Evolutionary conservation across 2,113 vertebrate genomes (phyloP), one percentile per base, ranked within the genome.

Genomic region (Grammomys surdaster): DNA sequence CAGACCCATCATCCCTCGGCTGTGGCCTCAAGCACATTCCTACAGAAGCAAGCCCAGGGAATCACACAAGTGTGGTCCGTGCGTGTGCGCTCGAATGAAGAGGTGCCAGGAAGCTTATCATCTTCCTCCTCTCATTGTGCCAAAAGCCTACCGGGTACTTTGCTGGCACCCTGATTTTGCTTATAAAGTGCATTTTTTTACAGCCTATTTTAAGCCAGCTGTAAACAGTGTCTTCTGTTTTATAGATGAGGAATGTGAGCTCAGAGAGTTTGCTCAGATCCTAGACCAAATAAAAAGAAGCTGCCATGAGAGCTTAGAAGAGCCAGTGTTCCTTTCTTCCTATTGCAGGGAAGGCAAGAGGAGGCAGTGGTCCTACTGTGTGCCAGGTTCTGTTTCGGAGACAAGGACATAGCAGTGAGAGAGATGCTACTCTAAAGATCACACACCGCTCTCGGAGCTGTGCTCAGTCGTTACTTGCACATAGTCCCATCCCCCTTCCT

Each of bases 241-340:
- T 33, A 77, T 33, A 13, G 72, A 89, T 65, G 78, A 96, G 26
- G 22, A 87, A 63, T 75, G 43, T 33, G 77, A 90, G 69, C 91
- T 84, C 96, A 86, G 89, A 33, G 72, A 56, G 81, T 14, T 58
- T 88, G 22, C 77, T 63, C 51, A 76, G 16, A 67, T 51, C 89
- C 84, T 54, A 78, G 40, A 75, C 88, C 88, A 94, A 73, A 87
- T 77, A 54, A 85, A 81, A 65, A 63, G 76, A 85, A 77, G 24
- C 46, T 6, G 12, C 69, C 46, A 9, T 3, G 46, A 65, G 70
- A 54, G 72, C 65, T 26, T 51, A 63, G 48, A 31, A 86, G 33
- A 77, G 20, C 19, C 51, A 33, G 6, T 7, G 31, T 36, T 89
- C 20, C 56, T 76, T 43, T 40, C 87, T 43, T 82, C 73, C 56